Percentiles rank a stretch among this genome's conserved stretches.
phyloP scores from a whole-genome alignment of 2,888 invertebrate species.

The Parnassius glacialis region DNA sequence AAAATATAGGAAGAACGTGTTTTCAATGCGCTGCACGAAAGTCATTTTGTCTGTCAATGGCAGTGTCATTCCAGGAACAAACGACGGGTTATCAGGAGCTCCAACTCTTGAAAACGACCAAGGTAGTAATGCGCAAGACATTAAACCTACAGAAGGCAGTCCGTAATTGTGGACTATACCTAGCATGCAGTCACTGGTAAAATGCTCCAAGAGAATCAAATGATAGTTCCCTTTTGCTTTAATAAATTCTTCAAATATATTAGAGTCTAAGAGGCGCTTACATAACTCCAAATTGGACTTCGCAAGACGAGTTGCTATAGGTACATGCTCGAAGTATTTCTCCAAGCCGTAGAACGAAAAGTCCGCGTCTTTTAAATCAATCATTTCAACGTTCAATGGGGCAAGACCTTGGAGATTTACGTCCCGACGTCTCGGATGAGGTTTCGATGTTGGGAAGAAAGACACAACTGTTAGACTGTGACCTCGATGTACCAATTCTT shows the following conservation, averaged over 20 bases:
- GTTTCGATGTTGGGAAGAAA: slow-evolving; percentile 52
- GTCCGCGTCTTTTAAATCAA: slow-evolving; percentile 44
- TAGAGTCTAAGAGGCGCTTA: slow-evolving; percentile 41
- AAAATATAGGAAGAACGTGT: slow-evolving; percentile 47
- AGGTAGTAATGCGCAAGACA: slow-evolving; percentile 57
- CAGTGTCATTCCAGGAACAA: slow-evolving; percentile 52
- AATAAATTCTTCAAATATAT: slow-evolving; percentile 48
- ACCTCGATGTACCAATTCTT: slow-evolving; percentile 60
- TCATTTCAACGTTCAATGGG: slow-evolving; percentile 43
- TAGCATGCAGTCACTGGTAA: slow-evolving; percentile 73
- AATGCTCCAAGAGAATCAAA: slow-evolving; percentile 68
- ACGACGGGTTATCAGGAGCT: slow-evolving; percentile 64
- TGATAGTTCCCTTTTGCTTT: slow-evolving; percentile 60
- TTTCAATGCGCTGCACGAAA: slow-evolving; percentile 64
- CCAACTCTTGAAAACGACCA: slow-evolving; percentile 59
- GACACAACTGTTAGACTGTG: slow-evolving; percentile 73
- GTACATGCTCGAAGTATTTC: slow-evolving; percentile 36
- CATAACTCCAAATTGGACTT: slow-evolving; percentile 45
- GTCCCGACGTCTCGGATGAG: slow-evolving; percentile 43
- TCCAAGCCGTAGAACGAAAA: slow-evolving; percentile 35
- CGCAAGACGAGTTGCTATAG: slow-evolving; percentile 35
- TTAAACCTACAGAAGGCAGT: slow-evolving; percentile 60
- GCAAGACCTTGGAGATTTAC: slow-evolving; percentile 44
- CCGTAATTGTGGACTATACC: slow-evolving; percentile 63
- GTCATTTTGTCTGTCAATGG: slow-evolving; percentile 54